phyloP scores from a whole-genome alignment of 2,888 invertebrate genomes.

The Lycaena phlaeas region DNA sequence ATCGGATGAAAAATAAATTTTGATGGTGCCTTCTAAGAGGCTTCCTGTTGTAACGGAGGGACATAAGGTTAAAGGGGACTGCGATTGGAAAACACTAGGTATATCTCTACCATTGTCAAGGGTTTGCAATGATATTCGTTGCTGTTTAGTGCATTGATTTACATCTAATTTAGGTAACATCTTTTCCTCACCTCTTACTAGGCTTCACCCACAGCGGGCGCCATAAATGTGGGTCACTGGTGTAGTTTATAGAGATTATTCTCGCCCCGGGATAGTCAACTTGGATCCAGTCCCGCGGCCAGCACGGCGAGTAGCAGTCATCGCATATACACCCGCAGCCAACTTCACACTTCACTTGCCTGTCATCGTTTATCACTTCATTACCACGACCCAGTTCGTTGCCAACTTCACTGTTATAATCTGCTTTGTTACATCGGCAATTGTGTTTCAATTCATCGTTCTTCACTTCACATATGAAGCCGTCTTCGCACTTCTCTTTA shows the following conservation, averaged over 20 bases:
- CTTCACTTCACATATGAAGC: conserved; percentile 23
- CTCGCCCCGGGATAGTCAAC: conserved; percentile 83
- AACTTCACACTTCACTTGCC: conserved; percentile 28
- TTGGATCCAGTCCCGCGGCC: conserved; percentile 91
- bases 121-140: too few relatives aligned
- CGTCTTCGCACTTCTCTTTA: conserved; percentile 19
- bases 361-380: conserved; percentile 11
- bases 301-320: conserved; percentile 77
- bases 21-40: too few relatives aligned
- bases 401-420: conserved; percentile 13
- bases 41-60: too few relatives aligned
- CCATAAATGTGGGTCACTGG: conserved; percentile 85
- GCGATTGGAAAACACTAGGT: too few relatives aligned
- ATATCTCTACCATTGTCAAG: too few relatives aligned
- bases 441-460: conserved; percentile 2
- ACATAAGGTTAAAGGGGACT: too few relatives aligned
- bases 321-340: conserved; percentile 60
- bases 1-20: too few relatives aligned
- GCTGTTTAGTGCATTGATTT: too few relatives aligned
- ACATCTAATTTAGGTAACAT: too few relatives aligned
- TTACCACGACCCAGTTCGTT: neutral
- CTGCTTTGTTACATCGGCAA: conserved; percentile 1
- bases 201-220: conserved; percentile 81
- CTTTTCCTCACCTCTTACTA: conserved; percentile 73
- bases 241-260: conserved; percentile 86